Evolutionary conservation across 2,888 invertebrate genomes (phyloP), one percentile per base, ranked within the genome.

Genomic region (Melinopterus prodromus): DNA sequence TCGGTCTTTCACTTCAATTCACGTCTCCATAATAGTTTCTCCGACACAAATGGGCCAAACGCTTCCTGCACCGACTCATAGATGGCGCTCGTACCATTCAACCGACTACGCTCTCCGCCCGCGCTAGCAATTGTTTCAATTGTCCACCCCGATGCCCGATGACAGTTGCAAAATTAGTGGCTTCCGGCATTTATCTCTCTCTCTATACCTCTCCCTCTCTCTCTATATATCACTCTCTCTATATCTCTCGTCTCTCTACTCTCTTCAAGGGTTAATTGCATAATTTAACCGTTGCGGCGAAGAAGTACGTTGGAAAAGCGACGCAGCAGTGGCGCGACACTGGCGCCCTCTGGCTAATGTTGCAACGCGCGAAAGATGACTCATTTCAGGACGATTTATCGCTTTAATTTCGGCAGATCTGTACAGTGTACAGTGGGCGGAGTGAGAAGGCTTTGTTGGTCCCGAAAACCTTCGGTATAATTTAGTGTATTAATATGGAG

Each of bases 261-360:
- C 53, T 53, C 53, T 53, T 6, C 12, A 79, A 71, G 37, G 76
- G 84, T 84, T 85, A 86, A 86, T 85, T 86, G 85, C 85, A 84
- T 86, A 85, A 86, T 86, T 85, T 85, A 85, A 85, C 83, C 84
- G 84, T 79, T 37, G 74, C 74, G 53, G 53, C 53, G 53, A 53
- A 53, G 53, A 53, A 53, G 53, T 53, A 53, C 53, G 53, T 9
- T 9, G 53, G 53, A 53, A 26, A 53, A 53, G 53, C 53, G 53
- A 53, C 53, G 53, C 26, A 26, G 71, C 16, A 6, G 26, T n/a
- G 16, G 14, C 12, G 36, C 37, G 15, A 37, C 37, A 26, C 5
- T 4, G 16, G 53, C 53, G 53, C 53, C 53, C 53, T 53, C 53
- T 53, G 53, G 53, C 9, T 26, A 16, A 26, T 74, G 7, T 26